phyloP scores from a whole-genome alignment of 2,113 vertebrate species.

The Smithornis capensis region DNA sequence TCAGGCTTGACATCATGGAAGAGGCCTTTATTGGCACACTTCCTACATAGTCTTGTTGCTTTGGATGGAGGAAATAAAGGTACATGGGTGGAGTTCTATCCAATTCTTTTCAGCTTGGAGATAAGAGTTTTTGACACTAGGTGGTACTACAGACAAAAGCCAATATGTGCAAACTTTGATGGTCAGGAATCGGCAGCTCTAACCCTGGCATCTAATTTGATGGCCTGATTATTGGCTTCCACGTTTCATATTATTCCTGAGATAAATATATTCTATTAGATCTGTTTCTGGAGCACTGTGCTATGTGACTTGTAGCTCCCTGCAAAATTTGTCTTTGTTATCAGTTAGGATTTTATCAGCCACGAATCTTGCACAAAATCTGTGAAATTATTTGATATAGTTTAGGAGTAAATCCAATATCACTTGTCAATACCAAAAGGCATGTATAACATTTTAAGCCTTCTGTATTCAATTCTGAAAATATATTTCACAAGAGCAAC shows the following conservation, averaged over 20 bases:
- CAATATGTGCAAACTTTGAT: neutral
- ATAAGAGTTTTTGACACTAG: conserved; percentile 54
- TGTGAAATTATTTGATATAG: neutral
- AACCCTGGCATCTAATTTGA: neutral
- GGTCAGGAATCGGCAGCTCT: neutral
- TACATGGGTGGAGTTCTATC: neutral
- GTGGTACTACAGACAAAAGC: conserved; percentile 66
- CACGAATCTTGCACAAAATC: neutral
- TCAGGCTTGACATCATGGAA: neutral
- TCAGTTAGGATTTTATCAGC: neutral
- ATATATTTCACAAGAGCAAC: neutral
- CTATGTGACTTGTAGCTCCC: neutral
- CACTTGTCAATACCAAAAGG: neutral
- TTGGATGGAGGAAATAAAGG: neutral
- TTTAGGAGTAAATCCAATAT: neutral
- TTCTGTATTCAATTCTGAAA: neutral
- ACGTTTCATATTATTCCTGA: neutral
- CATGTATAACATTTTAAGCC: neutral
- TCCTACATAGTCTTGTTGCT: neutral
- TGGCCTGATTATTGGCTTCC: neutral
- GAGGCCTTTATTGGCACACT: neutral
- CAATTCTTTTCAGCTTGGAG: neutral
- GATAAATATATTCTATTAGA: neutral
- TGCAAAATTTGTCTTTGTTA: neutral
- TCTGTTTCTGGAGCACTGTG: neutral